Evolutionary conservation across 2,888 invertebrate genomes (phyloP).

Genomic region (Malthinus flaveolus): DNA sequence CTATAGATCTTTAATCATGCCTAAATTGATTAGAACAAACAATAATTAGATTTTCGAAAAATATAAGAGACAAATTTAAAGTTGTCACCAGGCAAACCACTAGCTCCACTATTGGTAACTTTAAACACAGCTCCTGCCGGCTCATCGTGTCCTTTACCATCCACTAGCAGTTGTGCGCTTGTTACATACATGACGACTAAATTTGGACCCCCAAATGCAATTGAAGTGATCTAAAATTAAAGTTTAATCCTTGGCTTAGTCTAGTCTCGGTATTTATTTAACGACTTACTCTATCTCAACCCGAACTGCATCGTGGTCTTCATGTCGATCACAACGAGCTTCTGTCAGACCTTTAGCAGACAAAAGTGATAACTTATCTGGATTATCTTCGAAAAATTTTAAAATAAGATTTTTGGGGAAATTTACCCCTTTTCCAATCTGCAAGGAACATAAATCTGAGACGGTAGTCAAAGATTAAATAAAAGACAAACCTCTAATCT

Average conservation of each 20-base stretch:
- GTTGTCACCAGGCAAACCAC: conserved; percentile 56
- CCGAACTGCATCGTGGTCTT: conserved; percentile 54
- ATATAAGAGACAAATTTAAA: conserved; percentile 30
- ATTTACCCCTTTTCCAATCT: conserved; percentile 41
- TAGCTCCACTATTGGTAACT: conserved; percentile 62
- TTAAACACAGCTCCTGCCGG: conserved; percentile 65
- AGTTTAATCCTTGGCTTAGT: not conserved
- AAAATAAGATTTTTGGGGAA: conserved; percentile 66
- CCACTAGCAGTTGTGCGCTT: conserved; percentile 60
- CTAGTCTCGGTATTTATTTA: too few relatives aligned
- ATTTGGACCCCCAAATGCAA: conserved; percentile 70
- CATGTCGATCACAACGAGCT: conserved; percentile 68
- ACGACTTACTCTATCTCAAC: conserved; percentile 32
- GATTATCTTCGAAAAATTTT: conserved; percentile 64
- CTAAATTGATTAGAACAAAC: too few relatives aligned
- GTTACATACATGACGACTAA: conserved; percentile 73
- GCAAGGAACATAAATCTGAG: not conserved
- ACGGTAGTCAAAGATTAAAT: not conserved
- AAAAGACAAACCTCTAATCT: conserved; percentile 27
- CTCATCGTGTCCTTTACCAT: conserved; percentile 54
- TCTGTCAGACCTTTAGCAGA: conserved; percentile 77
- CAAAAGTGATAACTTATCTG: conserved; percentile 67
- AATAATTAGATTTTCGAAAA: too few relatives aligned
- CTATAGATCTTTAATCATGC: too few relatives aligned
- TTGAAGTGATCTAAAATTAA: conserved; percentile 60